Evolutionary conservation across 1,140 invertebrate species (phyloP).

Genomic region (Diorhabda carinulata): DNA sequence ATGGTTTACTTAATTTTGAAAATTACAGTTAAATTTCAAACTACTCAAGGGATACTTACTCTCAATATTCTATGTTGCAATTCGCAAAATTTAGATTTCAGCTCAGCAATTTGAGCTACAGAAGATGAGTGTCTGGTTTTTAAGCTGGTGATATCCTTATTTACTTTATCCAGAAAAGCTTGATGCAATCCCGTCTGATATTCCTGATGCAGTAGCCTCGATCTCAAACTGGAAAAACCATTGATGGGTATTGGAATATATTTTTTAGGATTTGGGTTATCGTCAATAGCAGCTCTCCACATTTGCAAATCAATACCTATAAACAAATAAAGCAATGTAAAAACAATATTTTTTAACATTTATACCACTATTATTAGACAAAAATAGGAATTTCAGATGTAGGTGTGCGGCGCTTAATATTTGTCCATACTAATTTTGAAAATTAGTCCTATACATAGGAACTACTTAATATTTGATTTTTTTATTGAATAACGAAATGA

Average conservation of each 20-base stretch:
- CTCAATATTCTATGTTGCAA: constrained; percentile 73
- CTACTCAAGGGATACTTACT: constrained; percentile 48
- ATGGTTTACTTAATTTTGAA: too few relatives aligned
- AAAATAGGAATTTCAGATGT: too few relatives aligned
- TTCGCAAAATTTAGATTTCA: constrained; percentile 69
- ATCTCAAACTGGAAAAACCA: constrained; percentile 81
- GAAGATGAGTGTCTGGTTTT: constrained; percentile 68
- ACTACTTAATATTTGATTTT: too few relatives aligned
- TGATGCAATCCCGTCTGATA: constrained; percentile 76
- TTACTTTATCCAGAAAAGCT: constrained; percentile 69
- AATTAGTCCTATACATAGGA: too few relatives aligned
- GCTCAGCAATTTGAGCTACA: constrained; percentile 68
- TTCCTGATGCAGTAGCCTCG: constrained; percentile 76
- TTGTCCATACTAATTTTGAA: too few relatives aligned
- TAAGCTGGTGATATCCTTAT: constrained; percentile 70
- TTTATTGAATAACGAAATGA: too few relatives aligned
- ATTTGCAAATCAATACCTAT: constrained; percentile 70
- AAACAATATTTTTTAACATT: too few relatives aligned
- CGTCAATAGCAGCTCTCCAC: constrained; percentile 87
- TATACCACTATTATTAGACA: too few relatives aligned
- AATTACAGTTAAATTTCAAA: too few relatives aligned
- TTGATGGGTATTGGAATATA: constrained; percentile 91
- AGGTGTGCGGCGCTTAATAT: too few relatives aligned
- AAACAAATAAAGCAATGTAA: constrained; percentile 20
- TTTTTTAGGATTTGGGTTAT: constrained; percentile 86